Conservation (phyloP, 2,888 invertebrate genomes). For the Tholera decimalis region DNA sequence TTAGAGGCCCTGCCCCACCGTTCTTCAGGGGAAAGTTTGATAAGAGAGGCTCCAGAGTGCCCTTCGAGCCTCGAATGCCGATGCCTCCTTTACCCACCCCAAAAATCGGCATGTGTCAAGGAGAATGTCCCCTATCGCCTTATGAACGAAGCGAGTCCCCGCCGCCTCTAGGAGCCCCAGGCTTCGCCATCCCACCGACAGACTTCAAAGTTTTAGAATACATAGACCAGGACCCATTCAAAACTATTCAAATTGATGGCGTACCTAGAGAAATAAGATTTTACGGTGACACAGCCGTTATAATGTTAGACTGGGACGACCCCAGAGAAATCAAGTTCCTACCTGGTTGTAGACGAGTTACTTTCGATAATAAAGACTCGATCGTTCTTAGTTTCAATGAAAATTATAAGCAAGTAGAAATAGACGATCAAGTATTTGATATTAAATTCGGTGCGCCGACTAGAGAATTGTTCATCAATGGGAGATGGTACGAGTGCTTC, state of each 20-base stretch:
- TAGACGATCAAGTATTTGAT: constrained; percentile 94
- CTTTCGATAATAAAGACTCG: constrained; percentile 95
- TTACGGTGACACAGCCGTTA: constrained; percentile 96
- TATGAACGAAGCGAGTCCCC: constrained; percentile 82
- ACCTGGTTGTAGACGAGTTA: constrained; percentile 94
- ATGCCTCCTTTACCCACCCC: constrained; percentile 80
- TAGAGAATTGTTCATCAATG: constrained; percentile 97
- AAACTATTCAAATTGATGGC: constrained; percentile 96
- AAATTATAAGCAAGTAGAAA: constrained; percentile 93
- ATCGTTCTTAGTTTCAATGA: constrained; percentile 93
- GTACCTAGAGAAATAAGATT: constrained; percentile 95
- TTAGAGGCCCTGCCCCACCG: constrained; percentile 78
- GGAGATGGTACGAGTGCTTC: constrained; percentile 97
- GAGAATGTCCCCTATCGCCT: constrained; percentile 79
- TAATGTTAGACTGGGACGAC: constrained; percentile 96
- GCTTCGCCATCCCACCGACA: constrained; percentile 81
- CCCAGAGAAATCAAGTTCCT: constrained; percentile 96
- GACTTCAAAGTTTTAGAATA: constrained; percentile 84
- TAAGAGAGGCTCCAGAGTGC: constrained; percentile 74
- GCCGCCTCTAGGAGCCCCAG: constrained; percentile 84
- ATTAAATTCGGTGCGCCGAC: constrained; percentile 98
- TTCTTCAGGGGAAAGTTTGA: constrained; percentile 83
- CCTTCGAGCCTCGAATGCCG: constrained; percentile 78
- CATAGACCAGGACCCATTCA: constrained; percentile 93
- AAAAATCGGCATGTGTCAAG: constrained; percentile 81